phyloP scores from a whole-genome alignment of 2,113 vertebrate genomes.

The Tychaedon coryphoeus region DNA sequence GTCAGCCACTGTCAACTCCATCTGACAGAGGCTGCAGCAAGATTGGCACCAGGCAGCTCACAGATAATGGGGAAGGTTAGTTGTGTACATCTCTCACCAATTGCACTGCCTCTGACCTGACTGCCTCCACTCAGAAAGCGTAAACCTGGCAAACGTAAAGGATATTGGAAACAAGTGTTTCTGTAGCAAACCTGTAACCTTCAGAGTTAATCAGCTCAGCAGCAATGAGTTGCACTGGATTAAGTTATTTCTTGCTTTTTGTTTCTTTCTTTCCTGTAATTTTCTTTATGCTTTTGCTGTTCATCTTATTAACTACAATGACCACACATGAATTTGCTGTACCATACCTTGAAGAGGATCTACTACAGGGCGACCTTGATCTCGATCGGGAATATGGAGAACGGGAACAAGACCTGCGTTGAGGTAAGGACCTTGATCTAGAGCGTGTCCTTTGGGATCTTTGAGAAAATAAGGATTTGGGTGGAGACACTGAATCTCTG shows the following conservation, averaged over 20 bases:
- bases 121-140: neutral
- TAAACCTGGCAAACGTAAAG: constrained; percentile 23
- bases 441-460: constrained; percentile 84
- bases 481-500: constrained; percentile 90
- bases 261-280: neutral
- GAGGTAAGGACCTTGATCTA: constrained; percentile 83
- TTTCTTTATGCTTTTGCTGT: neutral
- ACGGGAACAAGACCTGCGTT: constrained; percentile 84
- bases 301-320: neutral
- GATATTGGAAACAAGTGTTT: neutral
- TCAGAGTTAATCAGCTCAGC: neutral
- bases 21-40: constrained; percentile 22
- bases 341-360: constrained; percentile 88
- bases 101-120: constrained; percentile 27
- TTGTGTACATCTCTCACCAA: constrained; percentile 41
- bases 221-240: neutral
- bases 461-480: constrained; percentile 88
- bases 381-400: constrained; percentile 90
- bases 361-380: constrained; percentile 91
- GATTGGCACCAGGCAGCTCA: constrained; percentile 13
- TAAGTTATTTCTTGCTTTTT: neutral
- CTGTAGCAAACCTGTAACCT: neutral
- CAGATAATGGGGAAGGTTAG: constrained; percentile 58
- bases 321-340: constrained; percentile 9
- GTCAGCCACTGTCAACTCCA: constrained; percentile 35